Evolutionary conservation across 2,113 vertebrate genomes (phyloP).

Genomic region (Ammodramus savannarum): DNA sequence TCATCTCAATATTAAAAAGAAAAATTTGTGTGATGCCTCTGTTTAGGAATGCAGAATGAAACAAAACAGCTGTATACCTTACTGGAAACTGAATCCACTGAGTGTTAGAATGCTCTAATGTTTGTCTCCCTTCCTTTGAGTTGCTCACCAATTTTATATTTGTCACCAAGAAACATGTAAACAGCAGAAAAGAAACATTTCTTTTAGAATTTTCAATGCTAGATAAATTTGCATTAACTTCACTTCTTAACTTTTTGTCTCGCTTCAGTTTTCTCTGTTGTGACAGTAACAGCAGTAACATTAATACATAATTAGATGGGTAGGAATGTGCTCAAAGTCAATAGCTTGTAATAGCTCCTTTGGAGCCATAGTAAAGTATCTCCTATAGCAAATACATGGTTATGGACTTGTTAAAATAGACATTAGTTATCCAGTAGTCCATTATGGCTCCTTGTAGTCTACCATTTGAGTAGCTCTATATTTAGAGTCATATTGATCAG

Average conservation of each 20-base stretch:
- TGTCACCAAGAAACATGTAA: not conserved
- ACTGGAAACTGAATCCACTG: not conserved
- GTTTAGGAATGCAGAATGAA: not conserved
- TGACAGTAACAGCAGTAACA: conserved; percentile 3
- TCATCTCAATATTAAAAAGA: not conserved
- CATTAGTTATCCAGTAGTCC: conserved; percentile 75
- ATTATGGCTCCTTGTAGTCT: conserved; percentile 78
- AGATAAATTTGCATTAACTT: not conserved
- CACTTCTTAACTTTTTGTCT: not conserved
- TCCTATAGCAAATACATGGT: conserved; percentile 70
- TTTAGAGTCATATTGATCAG: conserved; percentile 75
- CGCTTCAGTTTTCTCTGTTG: not conserved
- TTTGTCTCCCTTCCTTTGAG: not conserved
- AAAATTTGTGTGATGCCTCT: not conserved
- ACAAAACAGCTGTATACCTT: not conserved
- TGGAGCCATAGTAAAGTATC: conserved; percentile 63
- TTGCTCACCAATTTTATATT: not conserved
- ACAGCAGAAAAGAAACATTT: not conserved
- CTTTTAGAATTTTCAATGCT: not conserved
- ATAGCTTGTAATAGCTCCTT: conserved; percentile 62
- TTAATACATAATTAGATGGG: conserved; percentile 36
- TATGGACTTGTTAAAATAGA: conserved; percentile 76
- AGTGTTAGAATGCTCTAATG: not conserved
- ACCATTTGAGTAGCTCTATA: conserved; percentile 70
- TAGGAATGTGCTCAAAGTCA: conserved; percentile 30